Evolutionary conservation across 2,797 vertebrate genomes (phyloP), one percentile per base, ranked within the genome.

Genomic region (Peromyscus attwateri): DNA sequence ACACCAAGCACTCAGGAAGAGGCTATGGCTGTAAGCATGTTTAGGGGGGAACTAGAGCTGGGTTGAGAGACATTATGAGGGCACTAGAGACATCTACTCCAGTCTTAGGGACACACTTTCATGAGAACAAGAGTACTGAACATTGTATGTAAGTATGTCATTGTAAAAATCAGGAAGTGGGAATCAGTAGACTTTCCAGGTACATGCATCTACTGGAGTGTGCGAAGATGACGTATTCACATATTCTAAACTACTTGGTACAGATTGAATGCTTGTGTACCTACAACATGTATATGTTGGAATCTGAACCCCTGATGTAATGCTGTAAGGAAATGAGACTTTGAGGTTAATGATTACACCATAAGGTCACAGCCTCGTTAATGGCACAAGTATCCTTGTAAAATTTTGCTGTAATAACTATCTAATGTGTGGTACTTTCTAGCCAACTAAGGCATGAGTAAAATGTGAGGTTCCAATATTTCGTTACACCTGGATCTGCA

Each of bases 401-500:
- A 21, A 27, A 37, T 66, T 66, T 25, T 66, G 21, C 43, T 87
- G 17, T 13, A 34, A 57, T 64, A 81, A n/a, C 37, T 16, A 90
- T 17, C 23, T 52, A 94, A 17, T 79, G 4, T 49, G 3, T 2
- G 16, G 29, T 68, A 14, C 21, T 68, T 91, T 37, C 43, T 40
- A 81, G 62, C 1, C 21, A 19, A 40, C 43, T 40, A 55, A 75
- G n/a, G 76, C 29, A 37, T 21, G n/a, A 68, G 23, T 66, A 37
- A 95, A 75, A 46, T 73, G 4, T 25, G 46, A 95, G 57, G 43
- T 46, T 27, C 64, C 46, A 82, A 49, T 64, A 75, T 71, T 89
- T 94, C 95, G 46, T 52, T 62, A 91, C 9, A 79, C 40, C 13
- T 90, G 49, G 10, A 60, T 90, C 64, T 96, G 76, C 27, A 68